Evolutionary conservation across 2,797 vertebrate species (phyloP), one percentile per base, ranked within the genome.

Genomic region (Poecilia velifera): DNA sequence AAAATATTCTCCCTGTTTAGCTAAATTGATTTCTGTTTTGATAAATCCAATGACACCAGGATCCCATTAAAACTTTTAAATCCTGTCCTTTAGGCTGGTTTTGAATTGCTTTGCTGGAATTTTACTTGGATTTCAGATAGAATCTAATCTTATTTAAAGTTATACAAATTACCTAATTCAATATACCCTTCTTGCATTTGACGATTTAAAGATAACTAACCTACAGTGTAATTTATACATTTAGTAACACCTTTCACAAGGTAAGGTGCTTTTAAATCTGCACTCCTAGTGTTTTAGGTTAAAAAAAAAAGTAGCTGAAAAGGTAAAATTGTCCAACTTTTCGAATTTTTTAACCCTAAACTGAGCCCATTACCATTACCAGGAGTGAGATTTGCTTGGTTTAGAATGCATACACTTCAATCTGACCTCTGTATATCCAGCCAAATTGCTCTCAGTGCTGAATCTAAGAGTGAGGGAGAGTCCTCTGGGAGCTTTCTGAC

Each of bases 401-500:
- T 84, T 87, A 75, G 81, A 77, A 81, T 64, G 72, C 88, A 79
- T 43, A 31, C 68, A 74, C 76, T 80, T 47, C 55, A 90, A 55
- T 82, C 83, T 88, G 78, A 91, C 86, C 82, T 86, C 82, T 70
- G 81, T 73, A 82, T 79, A 76, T 93, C 45, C 82, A 88, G 77
- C 84, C 80, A 88, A 91, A 87, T 76, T 76, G 81, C 86, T 88
- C 77, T 86, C 73, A 76, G 83, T 47, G 82, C 81, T 88, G 82
- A 80, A 77, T 79, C 79, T 68, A 86, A 46, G 86, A 83, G 88
- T 72, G 53, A 78, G 80, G 83, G 89, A 81, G 81, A 75, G 77
- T 88, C 86, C 90, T 90, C 86, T 36, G 41, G 86, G 85, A 82
- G 76, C 28, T 89, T 88, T 87, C 89, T 88, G 88, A 88, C 88